These are phyloP conservation scores for Cyclargus thomasi DNA, from an alignment of 1,140 invertebrate genomes.

Conservation along the genomic window DNA sequence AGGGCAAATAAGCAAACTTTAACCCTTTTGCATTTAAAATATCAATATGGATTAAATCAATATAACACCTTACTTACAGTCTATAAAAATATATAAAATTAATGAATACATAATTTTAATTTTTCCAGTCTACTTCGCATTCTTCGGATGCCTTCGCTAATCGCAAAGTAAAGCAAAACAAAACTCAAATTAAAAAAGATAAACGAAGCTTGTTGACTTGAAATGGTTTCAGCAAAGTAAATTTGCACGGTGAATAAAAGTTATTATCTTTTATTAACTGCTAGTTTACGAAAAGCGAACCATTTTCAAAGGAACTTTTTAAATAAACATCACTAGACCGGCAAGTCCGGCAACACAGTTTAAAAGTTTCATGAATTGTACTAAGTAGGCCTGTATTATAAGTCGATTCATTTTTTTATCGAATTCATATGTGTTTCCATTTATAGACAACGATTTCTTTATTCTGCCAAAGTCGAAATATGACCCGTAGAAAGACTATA, in stretches of 20 bases:
- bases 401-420: no score
- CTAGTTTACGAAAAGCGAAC: background rate
- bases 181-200: background rate
- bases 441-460: no score
- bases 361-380: background rate
- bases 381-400: background rate
- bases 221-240: slow-evolving; percentile 2
- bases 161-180: background rate
- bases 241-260: background rate
- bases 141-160: background rate
- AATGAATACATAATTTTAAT: background rate
- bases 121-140: background rate
- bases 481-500: no score
- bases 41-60: no score
- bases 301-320: background rate
- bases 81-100: background rate
- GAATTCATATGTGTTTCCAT: no score
- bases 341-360: background rate
- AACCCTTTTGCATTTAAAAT: no score
- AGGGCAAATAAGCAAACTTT: no score
- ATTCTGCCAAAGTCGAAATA: no score
- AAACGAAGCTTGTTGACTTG: background rate
- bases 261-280: background rate
- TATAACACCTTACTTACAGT: no score
- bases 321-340: background rate